phyloP scores from a whole-genome alignment of 1,140 invertebrate genomes.

The Papilio aristodemus region DNA sequence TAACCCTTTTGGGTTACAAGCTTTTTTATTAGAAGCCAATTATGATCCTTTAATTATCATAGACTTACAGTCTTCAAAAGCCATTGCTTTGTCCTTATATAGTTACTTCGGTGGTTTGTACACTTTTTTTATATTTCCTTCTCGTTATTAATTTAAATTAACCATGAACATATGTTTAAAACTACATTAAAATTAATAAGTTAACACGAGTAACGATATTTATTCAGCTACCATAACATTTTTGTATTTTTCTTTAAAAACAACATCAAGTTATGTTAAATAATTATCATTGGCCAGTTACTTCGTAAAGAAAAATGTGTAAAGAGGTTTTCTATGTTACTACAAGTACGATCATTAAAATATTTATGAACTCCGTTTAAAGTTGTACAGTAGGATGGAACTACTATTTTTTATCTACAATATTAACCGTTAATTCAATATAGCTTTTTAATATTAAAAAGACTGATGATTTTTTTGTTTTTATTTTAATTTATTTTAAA shows the following conservation, averaged over 20 bases:
- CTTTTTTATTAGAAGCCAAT: too few species aligned
- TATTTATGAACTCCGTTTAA: constrained; percentile 4
- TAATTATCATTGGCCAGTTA: constrained; percentile 4
- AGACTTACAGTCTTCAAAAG: neutral
- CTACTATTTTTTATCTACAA: neutral
- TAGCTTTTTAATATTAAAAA: neutral
- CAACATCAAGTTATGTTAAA: neutral
- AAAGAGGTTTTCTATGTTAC: constrained; percentile 10
- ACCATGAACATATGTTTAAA: neutral
- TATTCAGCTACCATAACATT: neutral
- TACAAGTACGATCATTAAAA: neutral
- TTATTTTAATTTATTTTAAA: too few species aligned
- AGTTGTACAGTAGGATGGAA: neutral
- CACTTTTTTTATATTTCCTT: neutral
- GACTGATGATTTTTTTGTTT: neutral
- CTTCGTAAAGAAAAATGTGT: constrained; percentile 4
- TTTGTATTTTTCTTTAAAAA: constrained; percentile 12
- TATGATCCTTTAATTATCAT: neutral
- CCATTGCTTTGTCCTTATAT: neutral
- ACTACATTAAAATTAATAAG: constrained; percentile 1
- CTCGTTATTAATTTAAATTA: neutral
- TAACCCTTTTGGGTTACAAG: too few species aligned
- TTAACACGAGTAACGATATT: neutral
- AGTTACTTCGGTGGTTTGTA: neutral
- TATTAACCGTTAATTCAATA: neutral